Conservation (phyloP, 2,113 vertebrate genomes). For the Bufo bufo region DNA sequence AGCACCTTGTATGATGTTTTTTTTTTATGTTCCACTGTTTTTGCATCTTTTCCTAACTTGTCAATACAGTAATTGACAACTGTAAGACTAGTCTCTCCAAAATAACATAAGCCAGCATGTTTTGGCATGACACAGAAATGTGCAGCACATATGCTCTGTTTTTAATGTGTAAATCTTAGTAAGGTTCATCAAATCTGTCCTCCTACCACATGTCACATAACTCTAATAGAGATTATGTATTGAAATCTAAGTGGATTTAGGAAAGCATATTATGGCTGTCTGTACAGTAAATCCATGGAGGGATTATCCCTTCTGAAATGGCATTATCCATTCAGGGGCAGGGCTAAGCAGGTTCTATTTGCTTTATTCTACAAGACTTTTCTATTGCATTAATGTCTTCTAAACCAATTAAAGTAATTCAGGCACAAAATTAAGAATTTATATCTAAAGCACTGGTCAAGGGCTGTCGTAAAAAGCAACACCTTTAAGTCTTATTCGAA, state of each 20-base stretch:
- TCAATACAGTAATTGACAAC: constrained; percentile 1
- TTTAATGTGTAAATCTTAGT: constrained; percentile 36
- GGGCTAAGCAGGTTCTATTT: constrained; percentile 44
- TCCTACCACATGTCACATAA: constrained; percentile 48
- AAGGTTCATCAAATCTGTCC: constrained; percentile 38
- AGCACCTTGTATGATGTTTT: too few relatives aligned
- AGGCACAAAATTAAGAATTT: neutral
- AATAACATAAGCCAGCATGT: neutral
- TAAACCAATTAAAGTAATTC: constrained; percentile 36
- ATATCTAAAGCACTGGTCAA: neutral
- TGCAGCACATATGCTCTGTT: constrained; percentile 24
- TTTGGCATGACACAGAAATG: constrained; percentile 11
- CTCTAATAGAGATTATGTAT: constrained; percentile 56
- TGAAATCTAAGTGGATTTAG: constrained; percentile 58
- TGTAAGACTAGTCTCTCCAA: neutral
- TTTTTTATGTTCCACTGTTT: neutral
- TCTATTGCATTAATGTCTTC: constrained; percentile 42
- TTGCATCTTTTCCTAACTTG: constrained; percentile 6
- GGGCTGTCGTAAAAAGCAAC: neutral
- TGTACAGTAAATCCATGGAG: constrained; percentile 42
- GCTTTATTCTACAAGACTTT: constrained; percentile 40
- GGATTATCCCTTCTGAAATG: constrained; percentile 48
- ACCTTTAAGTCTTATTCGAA: too few relatives aligned
- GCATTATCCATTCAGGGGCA: constrained; percentile 46
- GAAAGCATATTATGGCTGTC: constrained; percentile 55